A percentile compares a stretch with the other conserved stretches of the same genome.
These are phyloP conservation scores for Anser brachyrhynchus DNA, from an alignment of 2,113 vertebrate genomes.

Conservation along the genomic window DNA sequence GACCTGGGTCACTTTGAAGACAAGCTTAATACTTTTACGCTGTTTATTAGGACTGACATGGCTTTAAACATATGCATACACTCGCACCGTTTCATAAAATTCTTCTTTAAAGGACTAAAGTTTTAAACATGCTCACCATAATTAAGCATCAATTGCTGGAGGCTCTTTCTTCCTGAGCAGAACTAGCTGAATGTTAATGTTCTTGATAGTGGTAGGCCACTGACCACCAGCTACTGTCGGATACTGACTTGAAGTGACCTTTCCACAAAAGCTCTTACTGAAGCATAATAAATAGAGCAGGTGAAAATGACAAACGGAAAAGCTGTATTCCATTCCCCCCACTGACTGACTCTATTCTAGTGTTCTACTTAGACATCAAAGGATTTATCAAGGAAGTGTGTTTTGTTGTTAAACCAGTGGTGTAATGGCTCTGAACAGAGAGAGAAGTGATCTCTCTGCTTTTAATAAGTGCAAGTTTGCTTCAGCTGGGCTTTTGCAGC, in stretches of 20 bases:
- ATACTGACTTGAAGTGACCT: neutral
- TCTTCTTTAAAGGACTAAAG: conserved; percentile 29
- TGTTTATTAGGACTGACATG: neutral
- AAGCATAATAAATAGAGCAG: neutral
- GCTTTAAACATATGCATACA: neutral
- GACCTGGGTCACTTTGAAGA: neutral
- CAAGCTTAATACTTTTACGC: neutral
- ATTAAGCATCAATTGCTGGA: conserved; percentile 4
- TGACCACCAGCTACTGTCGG: neutral
- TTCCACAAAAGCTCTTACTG: neutral
- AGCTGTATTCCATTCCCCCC: neutral
- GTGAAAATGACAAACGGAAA: neutral
- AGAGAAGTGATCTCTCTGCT: neutral
- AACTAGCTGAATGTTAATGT: neutral
- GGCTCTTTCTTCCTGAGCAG: neutral
- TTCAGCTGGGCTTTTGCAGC: neutral
- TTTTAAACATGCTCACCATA: neutral
- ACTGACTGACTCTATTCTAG: neutral
- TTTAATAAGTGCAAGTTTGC: neutral
- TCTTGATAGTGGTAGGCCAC: neutral
- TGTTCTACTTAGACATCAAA: neutral
- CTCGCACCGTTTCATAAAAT: neutral
- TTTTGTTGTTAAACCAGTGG: neutral
- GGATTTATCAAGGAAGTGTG: neutral
- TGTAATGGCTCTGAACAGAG: neutral